phyloP scores from a whole-genome alignment of 37 sponge, comb jelly and placozoan genomes.

The Agelas oroides region DNA sequence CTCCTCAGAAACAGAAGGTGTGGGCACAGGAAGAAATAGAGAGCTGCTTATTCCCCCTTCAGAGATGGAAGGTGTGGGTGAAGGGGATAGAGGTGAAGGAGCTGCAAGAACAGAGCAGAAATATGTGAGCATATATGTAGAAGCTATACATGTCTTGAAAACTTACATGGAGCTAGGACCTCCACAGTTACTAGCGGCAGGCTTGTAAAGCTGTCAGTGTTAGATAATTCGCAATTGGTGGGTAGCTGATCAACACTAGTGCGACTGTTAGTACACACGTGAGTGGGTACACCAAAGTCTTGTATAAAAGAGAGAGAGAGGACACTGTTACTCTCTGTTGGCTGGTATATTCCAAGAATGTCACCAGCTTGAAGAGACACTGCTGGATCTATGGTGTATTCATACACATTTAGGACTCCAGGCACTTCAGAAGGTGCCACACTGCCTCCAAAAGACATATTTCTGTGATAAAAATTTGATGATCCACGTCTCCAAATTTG shows the following conservation, averaged over 20 bases:
- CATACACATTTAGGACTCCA: neutral
- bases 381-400: neutral
- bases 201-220: neutral
- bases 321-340: neutral
- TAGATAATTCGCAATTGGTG: neutral
- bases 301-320: neutral
- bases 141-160: neutral
- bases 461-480: neutral
- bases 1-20: neutral
- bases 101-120: neutral
- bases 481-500: neutral
- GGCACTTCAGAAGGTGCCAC: neutral
- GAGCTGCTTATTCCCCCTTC: no score
- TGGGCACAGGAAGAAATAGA: neutral
- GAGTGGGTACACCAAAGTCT: neutral
- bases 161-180: neutral
- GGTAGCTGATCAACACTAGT: neutral
- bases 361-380: neutral
- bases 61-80: no score
- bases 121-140: neutral
- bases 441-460: neutral
- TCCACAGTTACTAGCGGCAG: slow-evolving; percentile 12
- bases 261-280: neutral
- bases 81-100: no score
- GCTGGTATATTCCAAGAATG: slow-evolving; percentile 19